Base-by-base conservation (phyloP, 92 coral and sea anemone genomes). In the Epizoanthus ramosus region DNA sequence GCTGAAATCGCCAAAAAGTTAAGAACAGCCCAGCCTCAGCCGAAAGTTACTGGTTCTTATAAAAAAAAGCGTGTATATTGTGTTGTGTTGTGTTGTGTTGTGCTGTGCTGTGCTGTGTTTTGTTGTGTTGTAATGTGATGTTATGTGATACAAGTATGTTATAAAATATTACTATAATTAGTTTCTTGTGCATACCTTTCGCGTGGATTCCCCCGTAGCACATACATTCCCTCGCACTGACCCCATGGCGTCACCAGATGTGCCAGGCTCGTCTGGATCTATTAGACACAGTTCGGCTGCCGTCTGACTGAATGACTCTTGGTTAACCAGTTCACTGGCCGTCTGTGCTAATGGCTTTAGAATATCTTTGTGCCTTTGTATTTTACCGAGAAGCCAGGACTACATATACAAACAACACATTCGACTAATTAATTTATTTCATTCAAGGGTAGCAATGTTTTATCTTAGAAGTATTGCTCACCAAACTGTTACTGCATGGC, bases 321-420 rank as follows among this genome's bases (percentile, higher is more conserved):
- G 89, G 16, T 82, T 91, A 33, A 94, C 93, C 28, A 94, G 93
- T 25, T 86, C 83, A 45, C 83, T 84, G 37, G 93, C 75, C 10
- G 64, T 85, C 35, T 82, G 83, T 24, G 90, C 72, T 14, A 87
- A 65, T 18, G 98, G 98, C 37, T 84, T 84, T 8, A 95, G 87
- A 24, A 90, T 82, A 17, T 80, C 84, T 70, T 89, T 92, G 88
- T 95, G 89, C 37, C 83, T 86, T 50, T 88, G 80, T 82, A 93
- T 80, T 80, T 93, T 93, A 22, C 93, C 90, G 1, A 95, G 86
- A 1, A 89, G 73, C 93, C 96, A 92, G 23, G 96, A 87, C 93
- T 92, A 59, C 22, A 53, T 9, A 61, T 50, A 52, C 37, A 79
- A 50, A 39, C 39, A 81, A 59, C 24, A n/a, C 28, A 8, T 63